These are phyloP conservation scores for Myopa testacea DNA, from an alignment of 2,888 invertebrate genomes.

Conservation along the genomic window DNA sequence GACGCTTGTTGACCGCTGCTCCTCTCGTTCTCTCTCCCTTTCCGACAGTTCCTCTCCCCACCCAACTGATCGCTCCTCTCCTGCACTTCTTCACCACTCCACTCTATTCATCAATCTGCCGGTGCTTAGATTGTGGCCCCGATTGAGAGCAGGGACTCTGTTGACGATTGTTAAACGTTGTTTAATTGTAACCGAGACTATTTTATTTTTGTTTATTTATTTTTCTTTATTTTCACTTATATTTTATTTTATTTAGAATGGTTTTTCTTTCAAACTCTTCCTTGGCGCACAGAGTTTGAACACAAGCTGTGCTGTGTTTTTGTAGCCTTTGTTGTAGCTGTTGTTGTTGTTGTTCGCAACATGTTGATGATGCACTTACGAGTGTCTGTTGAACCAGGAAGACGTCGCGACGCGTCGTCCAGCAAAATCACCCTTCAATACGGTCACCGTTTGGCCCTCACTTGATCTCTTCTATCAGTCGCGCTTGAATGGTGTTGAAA, in stretches of 20 bases:
- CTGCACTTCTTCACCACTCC: background rate
- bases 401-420: no score
- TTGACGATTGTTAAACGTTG: slow-evolving; percentile 25
- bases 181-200: slow-evolving; percentile 29
- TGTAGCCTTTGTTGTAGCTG: background rate
- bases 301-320: background rate
- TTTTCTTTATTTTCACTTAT: background rate
- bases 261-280: slow-evolving; percentile 18
- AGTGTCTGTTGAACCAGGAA: background rate
- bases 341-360: background rate
- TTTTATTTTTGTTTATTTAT: background rate
- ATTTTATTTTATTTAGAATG: background rate
- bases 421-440: background rate
- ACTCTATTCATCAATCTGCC: background rate
- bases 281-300: background rate
- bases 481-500: slow-evolving; percentile 19
- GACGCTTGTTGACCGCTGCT: slow-evolving; percentile 41
- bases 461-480: background rate
- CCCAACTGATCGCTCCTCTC: background rate
- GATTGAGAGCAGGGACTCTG: background rate
- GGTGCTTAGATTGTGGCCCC: slow-evolving; percentile 22
- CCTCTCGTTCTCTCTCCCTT: background rate
- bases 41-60: background rate
- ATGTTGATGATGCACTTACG: background rate
- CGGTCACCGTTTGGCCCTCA: no score